These are phyloP conservation scores for Helostoma temminkii DNA, from an alignment of 2,797 vertebrate species.

Conservation along the genomic window DNA sequence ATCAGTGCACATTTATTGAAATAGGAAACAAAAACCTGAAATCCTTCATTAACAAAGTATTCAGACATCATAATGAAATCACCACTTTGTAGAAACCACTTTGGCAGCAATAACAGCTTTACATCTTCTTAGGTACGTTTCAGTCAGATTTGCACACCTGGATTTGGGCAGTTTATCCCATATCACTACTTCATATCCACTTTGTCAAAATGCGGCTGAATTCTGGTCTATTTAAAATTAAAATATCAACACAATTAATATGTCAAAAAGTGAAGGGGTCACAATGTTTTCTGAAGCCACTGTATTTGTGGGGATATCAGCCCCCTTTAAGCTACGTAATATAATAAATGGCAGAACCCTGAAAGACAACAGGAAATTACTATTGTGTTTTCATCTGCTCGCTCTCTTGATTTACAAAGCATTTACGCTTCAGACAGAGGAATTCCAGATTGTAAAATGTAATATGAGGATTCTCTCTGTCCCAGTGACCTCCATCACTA, in stretches of 20 bases:
- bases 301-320: constrained; percentile 47
- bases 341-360: constrained; percentile 63
- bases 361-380: constrained; percentile 82
- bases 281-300: not conserved
- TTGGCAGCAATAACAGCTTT: too few relatives aligned
- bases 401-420: constrained; percentile 65
- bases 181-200: too few relatives aligned
- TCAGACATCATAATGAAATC: too few relatives aligned
- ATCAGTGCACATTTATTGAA: too few relatives aligned
- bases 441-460: constrained; percentile 73
- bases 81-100: too few relatives aligned
- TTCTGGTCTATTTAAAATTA: not conserved
- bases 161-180: too few relatives aligned
- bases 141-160: too few relatives aligned
- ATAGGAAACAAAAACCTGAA: too few relatives aligned
- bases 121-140: too few relatives aligned
- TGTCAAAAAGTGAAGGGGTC: not conserved
- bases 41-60: too few relatives aligned
- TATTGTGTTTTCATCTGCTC: constrained; percentile 61
- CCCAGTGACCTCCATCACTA: constrained; percentile 54
- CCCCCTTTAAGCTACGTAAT: constrained; percentile 63
- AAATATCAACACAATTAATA: not conserved
- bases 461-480: constrained; percentile 63
- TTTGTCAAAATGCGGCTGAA: too few relatives aligned
- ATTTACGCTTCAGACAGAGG: constrained; percentile 73